These are phyloP conservation scores for Drosophila tristis DNA, from an alignment of 1,140 invertebrate genomes.

Conservation along the genomic window DNA sequence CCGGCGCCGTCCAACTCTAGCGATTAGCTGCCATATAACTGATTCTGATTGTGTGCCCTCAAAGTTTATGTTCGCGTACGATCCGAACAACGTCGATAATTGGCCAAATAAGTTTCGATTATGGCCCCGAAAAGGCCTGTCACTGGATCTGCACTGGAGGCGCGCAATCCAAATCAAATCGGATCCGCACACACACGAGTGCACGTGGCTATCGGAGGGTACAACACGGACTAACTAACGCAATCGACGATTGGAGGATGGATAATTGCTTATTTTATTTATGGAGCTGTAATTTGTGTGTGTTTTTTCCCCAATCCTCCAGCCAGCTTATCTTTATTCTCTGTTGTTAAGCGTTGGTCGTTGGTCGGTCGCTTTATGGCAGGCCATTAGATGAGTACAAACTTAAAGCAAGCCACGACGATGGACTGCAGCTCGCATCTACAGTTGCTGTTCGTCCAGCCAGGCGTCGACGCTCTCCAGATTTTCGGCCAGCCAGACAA, in stretches of 20 bases:
- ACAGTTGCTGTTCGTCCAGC: conserved; percentile 83
- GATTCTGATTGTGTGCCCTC: conserved; percentile 44
- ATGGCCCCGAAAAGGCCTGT: conserved; percentile 5
- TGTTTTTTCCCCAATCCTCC: conserved; percentile 21
- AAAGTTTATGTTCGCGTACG: conserved; percentile 38
- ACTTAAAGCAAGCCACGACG: background rate
- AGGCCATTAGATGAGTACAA: conserved; percentile 48
- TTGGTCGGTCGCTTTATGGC: conserved; percentile 50
- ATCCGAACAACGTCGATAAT: conserved; percentile 30
- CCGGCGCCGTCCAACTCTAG: background rate
- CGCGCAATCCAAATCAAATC: conserved; percentile 3
- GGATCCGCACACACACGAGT: conserved; percentile 3
- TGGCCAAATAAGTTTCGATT: conserved; percentile 24
- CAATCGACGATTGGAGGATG: conserved; percentile 14
- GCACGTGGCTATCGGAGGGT: conserved; percentile 8
- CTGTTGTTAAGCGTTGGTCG: conserved; percentile 22
- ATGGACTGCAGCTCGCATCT: background rate
- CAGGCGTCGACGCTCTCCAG: conserved; percentile 85
- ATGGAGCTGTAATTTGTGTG: conserved; percentile 33
- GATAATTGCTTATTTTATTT: conserved; percentile 42
- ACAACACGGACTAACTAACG: background rate
- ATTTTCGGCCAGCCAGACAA: conserved; percentile 89
- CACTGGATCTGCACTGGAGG: conserved; percentile 9
- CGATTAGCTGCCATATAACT: conserved; percentile 33
- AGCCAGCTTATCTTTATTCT: conserved; percentile 59